phyloP scores from a whole-genome alignment of 2,113 vertebrate species.

The Aptenodytes patagonicus region DNA sequence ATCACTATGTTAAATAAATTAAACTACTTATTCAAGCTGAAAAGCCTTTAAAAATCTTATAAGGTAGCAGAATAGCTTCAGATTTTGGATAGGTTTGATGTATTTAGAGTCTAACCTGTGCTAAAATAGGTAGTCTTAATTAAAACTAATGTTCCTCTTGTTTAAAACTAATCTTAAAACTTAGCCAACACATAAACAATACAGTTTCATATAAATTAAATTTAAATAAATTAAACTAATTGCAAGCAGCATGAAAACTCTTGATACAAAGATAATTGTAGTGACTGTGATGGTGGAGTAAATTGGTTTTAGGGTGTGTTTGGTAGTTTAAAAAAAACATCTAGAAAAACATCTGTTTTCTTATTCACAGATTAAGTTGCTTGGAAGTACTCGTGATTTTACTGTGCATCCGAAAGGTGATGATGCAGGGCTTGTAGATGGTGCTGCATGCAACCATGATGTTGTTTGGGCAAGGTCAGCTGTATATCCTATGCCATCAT shows the following conservation, averaged over 20 bases:
- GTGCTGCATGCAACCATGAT: neutral
- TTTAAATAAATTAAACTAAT: neutral
- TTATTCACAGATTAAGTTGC: neutral
- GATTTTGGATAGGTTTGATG: neutral
- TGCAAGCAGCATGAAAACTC: neutral
- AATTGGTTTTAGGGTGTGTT: neutral
- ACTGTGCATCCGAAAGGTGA: neutral
- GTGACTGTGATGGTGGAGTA: neutral
- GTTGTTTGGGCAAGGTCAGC: neutral
- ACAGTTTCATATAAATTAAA: neutral
- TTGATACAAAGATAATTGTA: neutral
- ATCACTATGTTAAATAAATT: conserved; percentile 47
- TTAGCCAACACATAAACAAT: neutral
- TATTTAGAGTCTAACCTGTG: neutral
- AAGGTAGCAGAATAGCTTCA: neutral
- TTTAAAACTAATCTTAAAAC: neutral
- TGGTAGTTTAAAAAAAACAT: neutral
- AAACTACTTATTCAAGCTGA: conserved; percentile 42
- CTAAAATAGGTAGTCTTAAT: conserved; percentile 7
- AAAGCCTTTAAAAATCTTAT: conserved; percentile 23
- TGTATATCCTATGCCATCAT: neutral
- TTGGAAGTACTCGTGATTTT: neutral
- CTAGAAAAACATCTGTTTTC: neutral
- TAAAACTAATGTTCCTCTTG: neutral
- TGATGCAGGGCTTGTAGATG: neutral